Base-by-base conservation (phyloP, 2,888 invertebrate species). In the Helicoverpa assulta region DNA sequence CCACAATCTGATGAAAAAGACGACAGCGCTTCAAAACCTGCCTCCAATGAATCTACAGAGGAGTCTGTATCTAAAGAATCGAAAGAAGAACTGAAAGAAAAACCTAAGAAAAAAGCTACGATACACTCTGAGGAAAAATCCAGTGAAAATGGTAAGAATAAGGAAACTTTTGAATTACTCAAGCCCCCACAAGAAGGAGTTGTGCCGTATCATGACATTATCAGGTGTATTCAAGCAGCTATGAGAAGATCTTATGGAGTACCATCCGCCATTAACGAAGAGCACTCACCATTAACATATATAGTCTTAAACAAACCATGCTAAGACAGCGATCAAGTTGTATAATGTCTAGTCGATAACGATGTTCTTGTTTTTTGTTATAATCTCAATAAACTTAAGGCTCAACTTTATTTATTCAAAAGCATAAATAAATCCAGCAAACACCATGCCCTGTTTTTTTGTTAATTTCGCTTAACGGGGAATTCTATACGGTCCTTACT, bases 221-320 rank as follows among this genome's bases (percentile, higher is more conserved):
- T 94, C n/a, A 90, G 87, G 67, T 95, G 95, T 79, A 82, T 94
- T 29, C 90, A 93, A 83, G 79, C 90, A 51, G 90, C 92, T 14
- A 82, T 92, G 43, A 84, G 65, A 18, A 84, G 80, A 72, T 77
- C 78, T 19, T 74, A 83, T 21, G 81, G 75, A 21, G 74, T 74
- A 2, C 83, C 82, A 19, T 72, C 67, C 8, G 73, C 81, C 5
- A 62, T 79, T 12, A 83, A 76, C 62, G 78, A 80, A 26, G 76
- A 81, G 51, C 72, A 76, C 14, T 93, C 95, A 12, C 92, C 95
- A 0, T 81, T 95, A 12, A 92, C 94, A 0, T 95, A 95, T 74
- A 89, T 95, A 57, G 76, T 95, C 16, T 82, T 95, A 14, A 87
- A 89, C 81, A 86, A 88, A 73, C 87, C 90, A 43, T 90, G 91